Evolutionary conservation across 1,140 invertebrate genomes (phyloP).

Genomic region (Papilio helenus): DNA sequence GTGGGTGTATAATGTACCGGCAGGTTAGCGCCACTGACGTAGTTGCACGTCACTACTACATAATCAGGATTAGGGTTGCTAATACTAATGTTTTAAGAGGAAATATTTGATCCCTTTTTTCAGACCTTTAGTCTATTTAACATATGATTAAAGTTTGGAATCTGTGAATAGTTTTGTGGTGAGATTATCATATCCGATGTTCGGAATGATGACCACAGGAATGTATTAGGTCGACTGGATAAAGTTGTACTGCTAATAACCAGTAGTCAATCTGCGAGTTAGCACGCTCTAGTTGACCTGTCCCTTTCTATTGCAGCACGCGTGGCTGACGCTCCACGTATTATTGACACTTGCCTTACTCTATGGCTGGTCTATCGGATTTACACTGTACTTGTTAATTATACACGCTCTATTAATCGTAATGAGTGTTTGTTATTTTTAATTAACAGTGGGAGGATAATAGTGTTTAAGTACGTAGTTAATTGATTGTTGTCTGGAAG

Average conservation of each 20-base stretch:
- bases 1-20: not conserved
- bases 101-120: too few species aligned
- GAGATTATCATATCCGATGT: not conserved
- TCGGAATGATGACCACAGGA: not conserved
- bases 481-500: not conserved
- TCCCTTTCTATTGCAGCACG: conserved; percentile 3
- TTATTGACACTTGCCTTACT: conserved; percentile 9
- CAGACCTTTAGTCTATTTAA: not conserved
- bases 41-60: not conserved
- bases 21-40: not conserved
- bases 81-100: not conserved
- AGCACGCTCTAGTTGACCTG: not conserved
- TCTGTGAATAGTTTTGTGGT: not conserved
- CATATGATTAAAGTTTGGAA: not conserved
- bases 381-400: not conserved
- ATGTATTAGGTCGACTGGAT: not conserved
- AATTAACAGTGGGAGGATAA: not conserved
- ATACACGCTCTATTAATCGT: not conserved
- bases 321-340: not conserved
- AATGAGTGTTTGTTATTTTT: conserved; percentile 1
- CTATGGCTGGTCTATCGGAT: not conserved
- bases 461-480: not conserved
- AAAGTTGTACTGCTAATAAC: not conserved
- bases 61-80: not conserved
- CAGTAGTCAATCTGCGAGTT: not conserved